A percentile compares a stretch with the other conserved stretches of the same genome.
Evolutionary conservation across 2,113 vertebrate genomes (phyloP).

Genomic region (Aramus guarauna): DNA sequence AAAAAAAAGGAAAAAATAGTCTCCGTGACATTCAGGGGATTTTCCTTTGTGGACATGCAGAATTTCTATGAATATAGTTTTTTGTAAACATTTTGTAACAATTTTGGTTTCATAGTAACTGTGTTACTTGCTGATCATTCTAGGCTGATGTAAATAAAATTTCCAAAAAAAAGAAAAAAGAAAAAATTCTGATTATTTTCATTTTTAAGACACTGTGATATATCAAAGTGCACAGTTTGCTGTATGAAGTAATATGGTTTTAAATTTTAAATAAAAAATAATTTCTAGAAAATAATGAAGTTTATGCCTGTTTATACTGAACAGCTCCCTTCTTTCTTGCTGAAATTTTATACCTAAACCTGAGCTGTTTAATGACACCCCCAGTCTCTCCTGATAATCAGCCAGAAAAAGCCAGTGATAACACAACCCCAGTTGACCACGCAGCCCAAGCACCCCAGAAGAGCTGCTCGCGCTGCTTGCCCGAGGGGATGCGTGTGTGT

Average conservation of each 20-base stretch:
- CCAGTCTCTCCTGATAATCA: not conserved
- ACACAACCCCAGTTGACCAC: rapidly evolving
- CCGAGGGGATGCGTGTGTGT: rapidly evolving
- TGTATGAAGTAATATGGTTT: conserved; percentile 97
- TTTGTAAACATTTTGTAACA: conserved; percentile 98
- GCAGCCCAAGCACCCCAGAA: too few relatives aligned
- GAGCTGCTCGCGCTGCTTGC: not conserved
- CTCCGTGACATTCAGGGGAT: conserved; percentile 84
- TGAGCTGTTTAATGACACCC: not conserved
- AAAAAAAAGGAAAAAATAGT: conserved; percentile 39
- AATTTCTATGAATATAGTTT: conserved; percentile 99
- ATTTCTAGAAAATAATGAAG: conserved; percentile 74
- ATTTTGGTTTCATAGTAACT: conserved; percentile 96
- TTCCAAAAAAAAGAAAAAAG: conserved; percentile 71
- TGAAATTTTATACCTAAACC: not conserved
- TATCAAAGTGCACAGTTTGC: conserved; percentile 99
- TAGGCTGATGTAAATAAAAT: conserved; percentile 85
- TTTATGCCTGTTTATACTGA: not conserved
- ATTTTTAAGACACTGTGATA: conserved; percentile 99
- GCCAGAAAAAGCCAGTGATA: not conserved
- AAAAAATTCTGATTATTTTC: conserved; percentile 88
- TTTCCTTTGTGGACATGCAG: conserved; percentile 91
- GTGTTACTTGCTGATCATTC: conserved; percentile 91
- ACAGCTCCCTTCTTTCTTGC: not conserved
- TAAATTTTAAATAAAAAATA: conserved; percentile 96